Evolutionary conservation across 1,140 invertebrate genomes (phyloP), one percentile per base, ranked within the genome.

Genomic region (Leptopilina boulardi): DNA sequence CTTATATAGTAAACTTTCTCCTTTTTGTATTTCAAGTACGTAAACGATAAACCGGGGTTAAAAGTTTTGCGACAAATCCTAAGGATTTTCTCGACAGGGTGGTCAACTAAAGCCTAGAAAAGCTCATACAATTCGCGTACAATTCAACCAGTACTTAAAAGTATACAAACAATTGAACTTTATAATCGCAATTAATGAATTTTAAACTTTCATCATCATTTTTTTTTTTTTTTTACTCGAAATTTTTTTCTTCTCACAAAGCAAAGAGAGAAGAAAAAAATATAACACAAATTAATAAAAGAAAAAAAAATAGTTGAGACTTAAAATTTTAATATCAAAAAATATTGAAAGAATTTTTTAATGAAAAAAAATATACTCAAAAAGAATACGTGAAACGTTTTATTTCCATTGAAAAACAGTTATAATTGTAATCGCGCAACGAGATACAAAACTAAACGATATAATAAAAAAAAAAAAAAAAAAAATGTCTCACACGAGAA

Each of bases 11-110:
- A 38, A 66, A 15, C 13, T 4, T 23, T 66, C 15, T 30, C 21
- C 56, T 66, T 51, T 51, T 51, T 66, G 23, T 66, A 66, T 66
- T 66, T 23, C 59, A 66, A 66, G 59, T 66, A 66, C 59, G 3
- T 66, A 15, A 66, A 30, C 59, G 59, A 66, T 66, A 66, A 66
- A 66, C 26, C 23, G 59, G 59, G 59, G 23, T 66, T 66, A 66
- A 66, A 66, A 66, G 23, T 66, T 66, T 66, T 66, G 59, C 23
- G 59, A 30, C 23, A 66, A 66, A 66, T 66, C 59, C 59, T 34
- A 10, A 66, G 23, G 59, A 66, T 66, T 66, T 66, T 30, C 59
- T 15, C 5, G 26, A 66, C 59, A 66, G 26, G 23, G 13, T 66
- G 59, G 59, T 66, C 59, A 66, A 66, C 2, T 21, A 54, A 54